Evolutionary conservation across 2,888 invertebrate species (phyloP).

Genomic region (Philereme transversata): DNA sequence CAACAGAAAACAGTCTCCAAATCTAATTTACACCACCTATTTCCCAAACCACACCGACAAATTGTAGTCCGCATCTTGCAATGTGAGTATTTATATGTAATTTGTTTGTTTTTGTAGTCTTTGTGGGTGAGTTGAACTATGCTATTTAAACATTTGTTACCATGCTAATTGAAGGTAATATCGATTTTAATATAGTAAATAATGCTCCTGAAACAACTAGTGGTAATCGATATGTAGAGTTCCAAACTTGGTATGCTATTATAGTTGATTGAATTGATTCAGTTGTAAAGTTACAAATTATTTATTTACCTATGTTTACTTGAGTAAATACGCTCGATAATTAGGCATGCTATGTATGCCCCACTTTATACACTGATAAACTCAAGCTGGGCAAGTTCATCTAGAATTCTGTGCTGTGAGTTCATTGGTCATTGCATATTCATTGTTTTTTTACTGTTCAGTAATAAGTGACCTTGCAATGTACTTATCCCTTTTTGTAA

Average conservation of each 20-base stretch:
- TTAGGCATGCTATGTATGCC: no score
- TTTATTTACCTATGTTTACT: no score
- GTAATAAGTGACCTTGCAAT: no score
- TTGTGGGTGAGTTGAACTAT: conserved; percentile 24
- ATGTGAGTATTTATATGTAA: conserved; percentile 33
- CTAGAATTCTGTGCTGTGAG: background rate
- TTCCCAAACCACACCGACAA: conserved; percentile 16
- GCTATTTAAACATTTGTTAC: conserved; percentile 12
- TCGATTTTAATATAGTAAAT: conserved; percentile 1
- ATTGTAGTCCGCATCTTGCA: conserved; percentile 27
- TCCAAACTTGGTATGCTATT: background rate
- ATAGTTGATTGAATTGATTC: no score
- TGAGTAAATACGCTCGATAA: no score
- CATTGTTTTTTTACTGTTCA: background rate
- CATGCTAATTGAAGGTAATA: conserved; percentile 5
- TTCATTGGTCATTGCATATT: background rate
- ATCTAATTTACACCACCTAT: conserved; percentile 10
- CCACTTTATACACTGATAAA: background rate
- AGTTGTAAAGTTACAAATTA: no score
- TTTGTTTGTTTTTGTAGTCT: conserved; percentile 37
- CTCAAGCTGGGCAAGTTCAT: background rate
- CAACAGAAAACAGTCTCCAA: conserved; percentile 30
- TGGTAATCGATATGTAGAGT: conserved; percentile 1
- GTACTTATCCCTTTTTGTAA: no score
- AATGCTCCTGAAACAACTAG: background rate